These are phyloP conservation scores for Tokudaia muenninki DNA, from an alignment of 2,797 vertebrate genomes.

Conservation along the genomic window DNA sequence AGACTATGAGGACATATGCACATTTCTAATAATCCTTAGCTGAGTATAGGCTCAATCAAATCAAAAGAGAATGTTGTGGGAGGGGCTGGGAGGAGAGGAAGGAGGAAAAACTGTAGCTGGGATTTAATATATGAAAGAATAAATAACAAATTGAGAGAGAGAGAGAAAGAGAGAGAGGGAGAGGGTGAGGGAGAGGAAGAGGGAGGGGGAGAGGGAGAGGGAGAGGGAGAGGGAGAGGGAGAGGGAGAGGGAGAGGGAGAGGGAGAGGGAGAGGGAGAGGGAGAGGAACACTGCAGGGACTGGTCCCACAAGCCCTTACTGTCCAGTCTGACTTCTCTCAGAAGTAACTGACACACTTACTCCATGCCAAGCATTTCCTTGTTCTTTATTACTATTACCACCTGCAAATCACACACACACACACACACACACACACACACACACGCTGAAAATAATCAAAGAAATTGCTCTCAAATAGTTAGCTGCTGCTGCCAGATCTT, in stretches of 20 bases:
- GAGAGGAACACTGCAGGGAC: neutral
- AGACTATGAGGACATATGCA: neutral
- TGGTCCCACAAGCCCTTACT: accelerated
- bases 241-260: too few species aligned
- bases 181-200: too few species aligned
- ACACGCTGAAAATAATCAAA: neutral
- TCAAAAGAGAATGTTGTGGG: neutral
- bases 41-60: neutral
- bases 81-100: neutral
- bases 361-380: neutral
- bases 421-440: neutral
- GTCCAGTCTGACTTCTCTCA: neutral
- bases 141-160: neutral
- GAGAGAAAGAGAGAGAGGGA: neutral
- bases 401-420: neutral
- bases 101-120: neutral
- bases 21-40: constrained; percentile 21
- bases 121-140: neutral
- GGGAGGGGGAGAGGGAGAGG: too few species aligned
- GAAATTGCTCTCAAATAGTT: neutral
- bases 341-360: neutral
- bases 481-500: neutral
- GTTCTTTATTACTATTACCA: neutral
- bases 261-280: too few species aligned
- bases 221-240: too few species aligned